These are phyloP conservation scores for Oxyruncus cristatus DNA, from an alignment of 2,113 vertebrate genomes.

Conservation along the genomic window DNA sequence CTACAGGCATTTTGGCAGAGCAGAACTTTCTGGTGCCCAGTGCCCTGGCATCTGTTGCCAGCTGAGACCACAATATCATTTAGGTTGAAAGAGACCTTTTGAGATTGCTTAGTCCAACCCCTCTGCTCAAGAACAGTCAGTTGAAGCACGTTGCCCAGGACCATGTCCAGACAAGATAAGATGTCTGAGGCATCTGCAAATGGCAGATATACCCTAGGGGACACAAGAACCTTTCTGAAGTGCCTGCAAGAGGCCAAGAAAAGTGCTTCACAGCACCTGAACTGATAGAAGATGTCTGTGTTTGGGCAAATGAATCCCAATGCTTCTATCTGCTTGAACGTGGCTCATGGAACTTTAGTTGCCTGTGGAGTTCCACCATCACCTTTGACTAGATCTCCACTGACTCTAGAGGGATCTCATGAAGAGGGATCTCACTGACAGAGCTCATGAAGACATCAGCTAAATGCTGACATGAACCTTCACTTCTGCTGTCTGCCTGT, in stretches of 20 bases:
- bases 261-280: not conserved
- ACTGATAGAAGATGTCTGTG: not conserved
- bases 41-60: not conserved
- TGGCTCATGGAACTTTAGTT: not conserved
- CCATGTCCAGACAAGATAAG: not conserved
- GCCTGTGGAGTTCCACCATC: not conserved
- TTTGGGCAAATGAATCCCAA: not conserved
- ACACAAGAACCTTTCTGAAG: not conserved
- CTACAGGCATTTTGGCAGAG: not conserved
- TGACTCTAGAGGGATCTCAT: not conserved
- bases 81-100: not conserved
- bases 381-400: not conserved
- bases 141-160: not conserved
- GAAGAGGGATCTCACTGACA: too few relatives aligned
- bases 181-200: not conserved
- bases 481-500: not conserved
- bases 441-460: accelerated
- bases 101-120: not conserved
- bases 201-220: not conserved
- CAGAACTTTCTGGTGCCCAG: not conserved
- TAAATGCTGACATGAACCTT: not conserved
- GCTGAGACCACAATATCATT: not conserved
- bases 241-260: not conserved
- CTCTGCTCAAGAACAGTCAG: not conserved
- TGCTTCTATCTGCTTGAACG: not conserved